Base-by-base conservation (phyloP, 1,140 invertebrate species). In the Lepeophtheirus salmonis region DNA sequence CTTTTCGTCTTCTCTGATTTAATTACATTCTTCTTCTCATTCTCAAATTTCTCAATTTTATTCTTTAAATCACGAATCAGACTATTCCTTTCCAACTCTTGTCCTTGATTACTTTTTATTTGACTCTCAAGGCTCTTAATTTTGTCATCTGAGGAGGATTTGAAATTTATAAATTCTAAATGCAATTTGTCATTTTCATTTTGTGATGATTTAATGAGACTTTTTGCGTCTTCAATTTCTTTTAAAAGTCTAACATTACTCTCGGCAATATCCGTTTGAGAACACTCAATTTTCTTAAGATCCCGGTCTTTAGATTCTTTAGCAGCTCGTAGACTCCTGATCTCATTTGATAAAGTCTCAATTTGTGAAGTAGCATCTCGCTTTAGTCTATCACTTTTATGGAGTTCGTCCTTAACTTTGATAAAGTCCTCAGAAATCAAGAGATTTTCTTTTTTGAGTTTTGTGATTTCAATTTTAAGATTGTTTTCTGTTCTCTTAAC, bases 61-160 rank as follows among this genome's bases (percentile, higher is more conserved):
- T n/a, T 22, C 23, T 61, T 25, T 10, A 61, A 18, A n/a, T 61
- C 59, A 55, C 54, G 60, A 1, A 61, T 53, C 22, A 24, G 13
- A 2, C 14, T 20, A 3, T 23, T 16, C 24, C 60, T 25, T 18
- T 61, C 59, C 3, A n/a, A n/a, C 24, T 61, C 51, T 41, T 41
- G 30, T 41, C n/a, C 30, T n/a, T 41, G 30, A n/a, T 6, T n/a
- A 10, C 6, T 41, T n/a, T n/a, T 6, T n/a, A 41, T 6, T 6
- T 41, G 6, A 6, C n/a, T 41, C n/a, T 41, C 30, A 41, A 41
- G 30, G 2, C 16, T 23, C 21, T 24, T 14, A 60, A 55, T 61
- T 50, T 53, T 57, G 2, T 22, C 21, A n/a, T 61, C 50, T 10
- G 54, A 17, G 2, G 18, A 13, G 22, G 20, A 14, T 26, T 41